A percentile compares a stretch with the other conserved stretches of the same genome.
Evolutionary conservation across 2,888 invertebrate species (phyloP).

Genomic region (Parnassius smintheus): DNA sequence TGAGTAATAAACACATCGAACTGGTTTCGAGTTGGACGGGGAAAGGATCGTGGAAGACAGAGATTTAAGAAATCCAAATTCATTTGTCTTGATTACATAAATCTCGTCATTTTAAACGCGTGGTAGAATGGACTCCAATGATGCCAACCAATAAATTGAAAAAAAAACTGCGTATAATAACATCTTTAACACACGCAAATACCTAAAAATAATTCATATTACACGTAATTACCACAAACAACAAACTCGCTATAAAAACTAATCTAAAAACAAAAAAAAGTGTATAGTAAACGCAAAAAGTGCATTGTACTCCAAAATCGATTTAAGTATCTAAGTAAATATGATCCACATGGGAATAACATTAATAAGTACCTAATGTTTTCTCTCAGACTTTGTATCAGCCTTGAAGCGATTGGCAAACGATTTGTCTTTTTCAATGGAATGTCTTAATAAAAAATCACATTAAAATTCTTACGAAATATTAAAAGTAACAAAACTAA

Average conservation of each 20-base stretch:
- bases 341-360: slow-evolving; percentile 29
- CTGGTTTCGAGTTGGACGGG: slow-evolving; percentile 24
- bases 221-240: slow-evolving; percentile 55
- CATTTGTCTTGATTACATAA: slow-evolving; percentile 4
- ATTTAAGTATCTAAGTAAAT: slow-evolving; percentile 49
- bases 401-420: slow-evolving; percentile 63
- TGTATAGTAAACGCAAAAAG: slow-evolving; percentile 54
- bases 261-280: slow-evolving; percentile 42
- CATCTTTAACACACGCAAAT: slow-evolving; percentile 20
- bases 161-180: not conserved
- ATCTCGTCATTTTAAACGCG: not conserved
- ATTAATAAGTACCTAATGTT: slow-evolving; percentile 39
- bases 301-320: slow-evolving; percentile 63
- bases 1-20: slow-evolving; percentile 30
- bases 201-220: slow-evolving; percentile 37
- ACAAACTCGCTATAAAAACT: slow-evolving; percentile 44
- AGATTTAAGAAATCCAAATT: slow-evolving; percentile 1
- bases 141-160: not conserved
- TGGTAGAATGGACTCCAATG: not conserved
- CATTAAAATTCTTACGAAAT: slow-evolving; percentile 39
- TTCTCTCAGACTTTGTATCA: slow-evolving; percentile 60
- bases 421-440: slow-evolving; percentile 64
- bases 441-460: slow-evolving; percentile 71
- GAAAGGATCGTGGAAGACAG: slow-evolving; percentile 19
- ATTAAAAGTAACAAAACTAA: slow-evolving; percentile 32